Evolutionary conservation across 2,888 invertebrate species (phyloP), one percentile per base, ranked within the genome.

Genomic region (Scaeva pyrastri): DNA sequence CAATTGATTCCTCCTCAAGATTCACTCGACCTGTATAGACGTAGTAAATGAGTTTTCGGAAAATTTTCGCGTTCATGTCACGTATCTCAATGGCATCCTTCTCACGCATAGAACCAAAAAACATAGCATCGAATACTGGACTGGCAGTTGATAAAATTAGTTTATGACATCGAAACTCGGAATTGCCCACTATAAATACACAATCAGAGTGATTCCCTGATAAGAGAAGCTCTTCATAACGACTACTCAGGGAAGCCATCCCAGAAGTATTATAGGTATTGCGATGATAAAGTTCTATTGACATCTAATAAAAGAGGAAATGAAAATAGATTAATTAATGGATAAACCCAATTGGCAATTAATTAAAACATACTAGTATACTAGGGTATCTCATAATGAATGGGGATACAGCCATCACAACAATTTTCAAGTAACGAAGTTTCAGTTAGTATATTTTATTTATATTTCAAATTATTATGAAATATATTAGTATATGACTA

Each of bases 71-170:
- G 74, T 91, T 92, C 70, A 93, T 92, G 71, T 93, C 93, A 10
- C 92, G 89, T 56, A 93, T 92, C 79, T 90, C 90, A 26, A 93
- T 92, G 48, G 94, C 94, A 48, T 90, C 89, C 50, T 88, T 88
- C 71, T 91, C 90, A 36, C 90, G 89, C 78, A 92, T 87, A 4
- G 96, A 96, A 0, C 97, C 97, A 90, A 94, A 97, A 90, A 97
- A 97, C 97, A 97, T 97, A 6, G 97, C 96, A 90, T 97, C 97
- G 90, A 97, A 97, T 2, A 97, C 97, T 0, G 97, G 97, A 89
- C 97, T 97, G 0, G 97, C 95, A 94, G 97, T 96, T 0, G 97
- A 96, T 55, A 97, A 92, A 88, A 97, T 95, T 14, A 97, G 91
- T 91, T 96, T 97, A 91, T 97, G 97, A 2, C 96, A 96, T 84